Evolutionary conservation across 2,113 vertebrate species (phyloP), one percentile per base, ranked within the genome.

Genomic region (Nothoprocta pentlandii): DNA sequence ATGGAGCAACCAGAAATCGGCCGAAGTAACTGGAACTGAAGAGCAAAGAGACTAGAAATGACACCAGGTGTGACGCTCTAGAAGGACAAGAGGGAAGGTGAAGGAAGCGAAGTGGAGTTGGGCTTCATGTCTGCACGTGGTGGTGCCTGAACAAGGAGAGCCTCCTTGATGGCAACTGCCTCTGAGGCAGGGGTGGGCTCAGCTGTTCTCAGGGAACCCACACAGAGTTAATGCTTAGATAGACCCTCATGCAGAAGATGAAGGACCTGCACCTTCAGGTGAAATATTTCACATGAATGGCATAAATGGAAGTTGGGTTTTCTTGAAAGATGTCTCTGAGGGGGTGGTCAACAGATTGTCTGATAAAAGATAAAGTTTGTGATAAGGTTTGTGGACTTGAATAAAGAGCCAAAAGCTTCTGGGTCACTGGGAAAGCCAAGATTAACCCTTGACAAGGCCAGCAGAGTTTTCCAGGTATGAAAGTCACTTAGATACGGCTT

Each of bases 111-210:
- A 56, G 28, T 5, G 64, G 59, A 25, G 56, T 23, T 75, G 74
- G 58, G 54, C 54, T 56, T 30, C 19, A 2, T 6, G 21, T 28
- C 13, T 26, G 56, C n/a, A 32, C 0, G 0, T 16, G 62, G 34
- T 2, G 3, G n/a, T 83, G 49, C 12, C 62, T 32, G 34, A 73
- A 67, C 47, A 68, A 61, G 88, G 63, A 51, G 23, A 66, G 63
- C 39, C 7, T 28, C 39, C 7, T 8, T 15, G 15, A 66, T 10
- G 26, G 21, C 26, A 91, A 56, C 23, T 39, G 46, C 42, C 16
- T 58, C 75, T 20, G 69, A n/a, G 71, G 78, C 47, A 68, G 47
- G 9, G 14, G 28, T 30, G 54, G 28, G 54, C 15, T 56, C 54
- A 30, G 54, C 12, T 2, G 3, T 59, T 44, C 70, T 49, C 42